Conservation (phyloP, 2,113 vertebrate genomes). For the Oreochromis tanganicae region DNA sequence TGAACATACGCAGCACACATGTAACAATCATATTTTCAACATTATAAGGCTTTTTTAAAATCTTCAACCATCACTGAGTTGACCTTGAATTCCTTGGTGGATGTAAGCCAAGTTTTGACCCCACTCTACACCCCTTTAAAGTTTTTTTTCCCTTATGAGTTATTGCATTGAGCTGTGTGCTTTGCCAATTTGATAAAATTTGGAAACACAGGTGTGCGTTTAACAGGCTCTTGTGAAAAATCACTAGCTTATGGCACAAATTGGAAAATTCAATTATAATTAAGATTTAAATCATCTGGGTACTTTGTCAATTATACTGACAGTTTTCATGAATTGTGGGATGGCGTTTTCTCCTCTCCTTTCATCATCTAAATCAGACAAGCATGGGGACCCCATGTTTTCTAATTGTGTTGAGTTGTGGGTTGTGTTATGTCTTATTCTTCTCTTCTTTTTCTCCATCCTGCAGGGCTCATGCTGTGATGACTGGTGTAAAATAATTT, state of each 20-base stretch:
- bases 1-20: too few relatives aligned
- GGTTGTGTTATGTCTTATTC: neutral
- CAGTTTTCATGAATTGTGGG: neutral
- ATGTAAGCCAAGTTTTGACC: neutral
- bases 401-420: too few relatives aligned
- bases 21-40: too few relatives aligned
- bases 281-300: neutral
- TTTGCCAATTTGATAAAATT: neutral
- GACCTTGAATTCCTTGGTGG: neutral
- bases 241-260: neutral
- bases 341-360: neutral
- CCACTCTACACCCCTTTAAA: neutral
- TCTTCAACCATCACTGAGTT: too few relatives aligned
- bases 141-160: neutral
- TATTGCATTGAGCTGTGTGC: neutral
- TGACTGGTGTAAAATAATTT: neutral
- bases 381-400: too few relatives aligned
- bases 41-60: too few relatives aligned
- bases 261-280: neutral
- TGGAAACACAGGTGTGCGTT: neutral
- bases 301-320: neutral
- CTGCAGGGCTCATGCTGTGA: accelerated
- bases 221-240: neutral
- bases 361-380: too few relatives aligned
- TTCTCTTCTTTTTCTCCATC: neutral